These are phyloP conservation scores for Ormyrus rosae DNA, from an alignment of 2,888 invertebrate genomes.

Conservation along the genomic window DNA sequence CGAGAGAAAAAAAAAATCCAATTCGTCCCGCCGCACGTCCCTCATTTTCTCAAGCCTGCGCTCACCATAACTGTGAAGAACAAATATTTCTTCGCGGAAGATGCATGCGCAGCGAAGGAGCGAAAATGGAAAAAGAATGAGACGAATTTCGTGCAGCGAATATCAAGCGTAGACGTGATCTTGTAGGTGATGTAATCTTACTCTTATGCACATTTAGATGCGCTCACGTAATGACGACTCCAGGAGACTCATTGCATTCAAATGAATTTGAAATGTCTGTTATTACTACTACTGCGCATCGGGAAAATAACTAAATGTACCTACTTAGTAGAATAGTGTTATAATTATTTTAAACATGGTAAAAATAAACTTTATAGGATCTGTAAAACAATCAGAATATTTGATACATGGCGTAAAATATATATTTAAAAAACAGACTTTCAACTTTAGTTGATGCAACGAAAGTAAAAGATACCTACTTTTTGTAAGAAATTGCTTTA, in stretches of 20 bases:
- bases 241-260: neutral
- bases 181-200: constrained; percentile 41
- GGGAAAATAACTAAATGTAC: too few species aligned
- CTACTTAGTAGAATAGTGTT: too few species aligned
- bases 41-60: neutral
- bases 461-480: too few species aligned
- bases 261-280: too few species aligned
- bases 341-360: too few species aligned
- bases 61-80: neutral
- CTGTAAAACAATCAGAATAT: too few species aligned
- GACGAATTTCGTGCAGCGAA: constrained; percentile 45
- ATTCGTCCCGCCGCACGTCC: neutral
- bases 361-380: too few species aligned
- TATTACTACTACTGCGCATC: too few species aligned
- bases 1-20: constrained; percentile 9
- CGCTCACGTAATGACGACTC: constrained; percentile 25
- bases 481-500: too few species aligned
- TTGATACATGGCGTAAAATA: too few species aligned
- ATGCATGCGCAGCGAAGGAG: neutral
- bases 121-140: constrained; percentile 27
- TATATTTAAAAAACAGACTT: neutral
- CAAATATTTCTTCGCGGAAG: neutral
- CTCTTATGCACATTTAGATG: constrained; percentile 12
- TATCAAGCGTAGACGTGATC: constrained; percentile 39
- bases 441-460: too few species aligned